Evolutionary conservation across 2,113 vertebrate species (phyloP), one percentile per base, ranked within the genome.

Genomic region (Lampris megalopsis): DNA sequence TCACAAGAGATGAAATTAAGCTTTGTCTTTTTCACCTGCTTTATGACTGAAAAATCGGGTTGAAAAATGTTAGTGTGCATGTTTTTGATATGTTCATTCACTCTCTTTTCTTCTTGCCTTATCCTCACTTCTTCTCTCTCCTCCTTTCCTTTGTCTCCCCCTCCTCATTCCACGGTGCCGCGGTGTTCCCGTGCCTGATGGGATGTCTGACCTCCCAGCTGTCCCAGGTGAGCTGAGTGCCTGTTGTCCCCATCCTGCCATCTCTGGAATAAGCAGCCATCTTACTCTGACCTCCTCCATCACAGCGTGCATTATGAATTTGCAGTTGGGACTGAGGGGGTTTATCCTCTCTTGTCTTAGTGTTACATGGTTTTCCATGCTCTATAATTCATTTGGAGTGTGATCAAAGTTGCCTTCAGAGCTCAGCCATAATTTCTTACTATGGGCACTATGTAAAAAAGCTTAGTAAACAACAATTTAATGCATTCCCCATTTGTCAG

Each of bases 191-290:
- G 58, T 88, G 85, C 74, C 64, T 72, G 79, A 13, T 82, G 85
- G 85, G 84, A 72, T 9, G 7, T 63, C 65, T 59, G 64, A 59
- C 60, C 37, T 42, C 68, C 45, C 89, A 94, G 93, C 90, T 94
- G 63, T 92, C 92, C 5, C 92, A 92, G 89, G 92, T 93, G 68
- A 10, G 92, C 91, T 3, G 79, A 67, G 24, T 24, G 24, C 24
- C 59, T 57, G 10, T 54, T 60, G 38, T 50, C 9, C 7, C 2
- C 45, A 41, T 38, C 48, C 8, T n/a, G 68, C 83, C 49, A 49
- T 13, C 49, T 65, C 5, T n/a, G 66, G 43, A 54, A 53, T 63
- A 10, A 43, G 53, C 10, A 69, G 72, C 71, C 11, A 54, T 3
- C 5, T 53, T 36, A 24, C 42, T 37, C 52, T 52, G 41, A 54